Percentiles rank a stretch among this genome's conserved stretches.
Evolutionary conservation across 2,113 vertebrate genomes (phyloP).

Genomic region (Trichechus manatus): DNA sequence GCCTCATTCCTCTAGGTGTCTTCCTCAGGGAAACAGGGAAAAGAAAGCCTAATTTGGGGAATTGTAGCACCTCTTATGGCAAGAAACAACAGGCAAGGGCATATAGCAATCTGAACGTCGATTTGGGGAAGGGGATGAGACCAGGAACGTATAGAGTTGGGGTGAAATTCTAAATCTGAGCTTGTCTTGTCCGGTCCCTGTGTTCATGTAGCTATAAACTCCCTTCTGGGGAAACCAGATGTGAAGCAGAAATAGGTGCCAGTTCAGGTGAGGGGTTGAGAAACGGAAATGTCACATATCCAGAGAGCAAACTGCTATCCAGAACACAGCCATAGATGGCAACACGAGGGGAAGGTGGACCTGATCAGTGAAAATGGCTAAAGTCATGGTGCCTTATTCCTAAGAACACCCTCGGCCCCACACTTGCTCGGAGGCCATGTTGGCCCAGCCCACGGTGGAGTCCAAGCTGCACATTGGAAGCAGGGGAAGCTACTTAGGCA

Average conservation of each 20-base stretch:
- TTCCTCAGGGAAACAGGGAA: background rate
- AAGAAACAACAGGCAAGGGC: background rate
- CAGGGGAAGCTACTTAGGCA: background rate
- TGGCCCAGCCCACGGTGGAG: background rate
- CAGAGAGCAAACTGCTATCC: background rate
- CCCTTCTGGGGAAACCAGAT: background rate
- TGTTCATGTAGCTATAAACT: background rate
- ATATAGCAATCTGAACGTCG: background rate
- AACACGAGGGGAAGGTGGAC: background rate
- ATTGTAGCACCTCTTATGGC: background rate
- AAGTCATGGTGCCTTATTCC: background rate
- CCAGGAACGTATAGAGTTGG: background rate
- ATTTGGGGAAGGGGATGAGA: background rate
- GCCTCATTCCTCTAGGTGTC: background rate
- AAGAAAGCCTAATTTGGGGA: background rate
- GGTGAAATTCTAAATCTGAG: background rate
- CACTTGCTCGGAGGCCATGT: background rate
- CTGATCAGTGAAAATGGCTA: background rate
- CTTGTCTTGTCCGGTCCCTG: background rate
- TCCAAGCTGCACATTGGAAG: background rate
- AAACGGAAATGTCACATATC: background rate
- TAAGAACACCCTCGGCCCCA: accelerated
- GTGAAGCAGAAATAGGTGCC: background rate
- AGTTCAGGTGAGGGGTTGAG: background rate
- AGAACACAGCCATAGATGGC: background rate